These are phyloP conservation scores for Crax fasciolata DNA, from an alignment of 2,797 vertebrate genomes.

Conservation along the genomic window DNA sequence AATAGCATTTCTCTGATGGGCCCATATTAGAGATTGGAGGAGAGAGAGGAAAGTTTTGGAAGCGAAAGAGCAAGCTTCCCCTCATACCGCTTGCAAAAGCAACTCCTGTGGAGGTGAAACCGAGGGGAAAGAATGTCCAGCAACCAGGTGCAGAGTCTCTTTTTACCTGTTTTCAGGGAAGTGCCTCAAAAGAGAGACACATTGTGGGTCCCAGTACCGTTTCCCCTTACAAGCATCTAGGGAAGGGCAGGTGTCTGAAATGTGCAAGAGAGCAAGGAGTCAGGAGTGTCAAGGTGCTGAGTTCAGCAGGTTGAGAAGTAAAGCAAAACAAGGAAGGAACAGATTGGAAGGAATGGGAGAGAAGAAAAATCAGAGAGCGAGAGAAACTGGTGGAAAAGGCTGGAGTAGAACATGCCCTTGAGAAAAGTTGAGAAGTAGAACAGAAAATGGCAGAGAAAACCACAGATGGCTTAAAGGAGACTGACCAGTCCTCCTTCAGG, in stretches of 20 bases:
- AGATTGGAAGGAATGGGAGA: neutral
- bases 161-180: neutral
- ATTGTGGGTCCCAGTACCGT: fast-evolving
- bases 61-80: neutral
- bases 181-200: neutral
- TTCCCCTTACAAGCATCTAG: neutral
- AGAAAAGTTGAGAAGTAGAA: neutral
- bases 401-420: neutral
- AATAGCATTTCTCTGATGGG: neutral
- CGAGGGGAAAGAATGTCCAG: too few relatives aligned
- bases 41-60: neutral
- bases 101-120: neutral
- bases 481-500: neutral
- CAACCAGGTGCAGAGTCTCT: neutral
- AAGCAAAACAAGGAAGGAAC: neutral
- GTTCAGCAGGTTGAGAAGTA: neutral
- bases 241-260: neutral
- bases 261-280: neutral
- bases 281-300: neutral
- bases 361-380: neutral
- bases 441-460: neutral
- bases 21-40: fast-evolving
- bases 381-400: neutral
- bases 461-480: neutral
- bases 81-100: neutral